Evolutionary conservation across 2,113 vertebrate genomes (phyloP).

Genomic region (Numida meleagris): DNA sequence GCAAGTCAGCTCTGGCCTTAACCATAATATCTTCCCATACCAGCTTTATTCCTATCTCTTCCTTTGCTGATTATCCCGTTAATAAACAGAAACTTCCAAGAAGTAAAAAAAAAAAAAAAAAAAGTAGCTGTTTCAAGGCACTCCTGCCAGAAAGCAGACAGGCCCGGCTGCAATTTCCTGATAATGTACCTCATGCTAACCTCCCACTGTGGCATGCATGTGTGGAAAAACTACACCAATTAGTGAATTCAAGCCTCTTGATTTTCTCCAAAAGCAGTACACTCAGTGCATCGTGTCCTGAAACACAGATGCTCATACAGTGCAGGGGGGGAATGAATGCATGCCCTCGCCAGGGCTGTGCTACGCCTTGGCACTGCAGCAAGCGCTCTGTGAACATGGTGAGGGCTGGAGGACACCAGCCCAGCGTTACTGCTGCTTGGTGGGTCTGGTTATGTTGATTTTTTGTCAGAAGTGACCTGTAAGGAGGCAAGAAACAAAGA

Average conservation of each 20-base stretch:
- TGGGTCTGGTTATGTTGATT: background rate
- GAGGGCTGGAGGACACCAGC: background rate
- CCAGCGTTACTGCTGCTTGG: rapidly evolving
- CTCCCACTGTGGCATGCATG: rapidly evolving
- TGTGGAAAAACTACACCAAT: background rate
- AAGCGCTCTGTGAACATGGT: background rate
- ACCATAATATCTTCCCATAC: background rate
- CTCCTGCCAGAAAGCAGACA: background rate
- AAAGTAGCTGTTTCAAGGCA: background rate
- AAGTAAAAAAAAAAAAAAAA: background rate
- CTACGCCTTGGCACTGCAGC: rapidly evolving
- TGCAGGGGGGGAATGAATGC: rapidly evolving
- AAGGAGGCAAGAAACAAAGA: background rate
- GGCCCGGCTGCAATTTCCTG: background rate
- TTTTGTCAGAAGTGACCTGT: background rate
- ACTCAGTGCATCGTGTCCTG: rapidly evolving
- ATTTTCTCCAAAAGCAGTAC: background rate
- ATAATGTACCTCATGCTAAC: background rate
- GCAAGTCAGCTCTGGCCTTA: background rate
- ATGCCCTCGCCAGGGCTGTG: background rate
- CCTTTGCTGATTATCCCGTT: background rate
- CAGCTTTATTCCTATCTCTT: background rate
- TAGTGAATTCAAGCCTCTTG: background rate
- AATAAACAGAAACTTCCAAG: conserved; percentile 38
- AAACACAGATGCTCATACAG: rapidly evolving